Base-by-base conservation (phyloP, 2,113 vertebrate genomes). In the Parotia lawesii region DNA sequence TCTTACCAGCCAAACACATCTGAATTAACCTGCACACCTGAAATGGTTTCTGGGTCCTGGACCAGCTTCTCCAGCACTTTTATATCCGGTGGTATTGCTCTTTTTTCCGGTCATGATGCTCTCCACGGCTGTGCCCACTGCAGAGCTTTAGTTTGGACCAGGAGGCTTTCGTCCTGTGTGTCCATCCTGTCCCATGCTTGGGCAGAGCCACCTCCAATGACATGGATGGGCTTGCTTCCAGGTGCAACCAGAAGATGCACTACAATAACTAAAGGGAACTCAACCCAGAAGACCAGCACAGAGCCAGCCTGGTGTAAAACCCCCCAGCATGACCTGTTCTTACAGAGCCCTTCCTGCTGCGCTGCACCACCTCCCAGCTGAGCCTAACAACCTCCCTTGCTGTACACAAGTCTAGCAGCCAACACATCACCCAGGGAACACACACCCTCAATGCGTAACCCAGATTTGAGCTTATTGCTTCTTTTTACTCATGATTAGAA, bases 401-500 rank as follows among this genome's bases (percentile, higher is more conserved):
- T 8, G 42, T 38, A 35, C 38, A 64, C 54, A 37, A 64, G 14
- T 38, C 58, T 80, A 66, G 81, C 44, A 83, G 71, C 23, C 90
- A 69, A 57, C 70, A 29, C 27, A 51, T 29, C 38, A 47, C 18
- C n/a, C 4, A 6, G n/a, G 58, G 62, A 94, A 89, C 47, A 78
- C 48, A 54, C 1, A 8, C 15, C 50, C 73, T 60, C 61, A 50
- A 37, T 78, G 66, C 0, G 0, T 77, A 93, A 83, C 82, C 78
- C 72, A 93, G 67, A 84, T 94, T 67, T 88, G 60, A 85, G 60
- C 35, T 83, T 86, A 77, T 12, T 83, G 75, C 56, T 27, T 88
- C 78, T 54, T 82, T 47, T 77, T 66, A 37, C 31, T 77, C 67
- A 60, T 40, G 64, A 71, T 78, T 90, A 51, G 80, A 94, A 54